phyloP scores from a whole-genome alignment of 2,113 vertebrate genomes.

The Brachyhypopomus occidentalis region DNA sequence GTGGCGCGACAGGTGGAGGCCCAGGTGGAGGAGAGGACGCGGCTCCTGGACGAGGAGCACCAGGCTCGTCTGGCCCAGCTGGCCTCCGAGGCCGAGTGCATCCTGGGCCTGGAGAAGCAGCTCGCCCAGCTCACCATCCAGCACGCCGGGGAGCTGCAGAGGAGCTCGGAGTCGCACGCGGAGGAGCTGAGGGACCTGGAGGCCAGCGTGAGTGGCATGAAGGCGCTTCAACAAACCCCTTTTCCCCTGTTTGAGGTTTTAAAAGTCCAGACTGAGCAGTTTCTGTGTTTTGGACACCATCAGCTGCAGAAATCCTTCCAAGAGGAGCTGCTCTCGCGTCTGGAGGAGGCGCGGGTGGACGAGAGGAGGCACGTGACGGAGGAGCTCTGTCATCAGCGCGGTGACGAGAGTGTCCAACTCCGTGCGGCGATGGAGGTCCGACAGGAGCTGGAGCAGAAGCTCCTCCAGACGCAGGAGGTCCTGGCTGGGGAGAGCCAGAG shows the following conservation, averaged over 20 bases:
- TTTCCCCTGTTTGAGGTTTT: not conserved
- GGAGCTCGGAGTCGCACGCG: conserved; percentile 61
- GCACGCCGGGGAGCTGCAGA: conserved; percentile 65
- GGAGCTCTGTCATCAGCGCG: conserved; percentile 32
- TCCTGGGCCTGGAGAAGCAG: conserved; percentile 73
- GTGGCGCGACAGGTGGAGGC: conserved; percentile 71
- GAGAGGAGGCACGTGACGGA: conserved; percentile 43
- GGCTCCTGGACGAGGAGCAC: conserved; percentile 72
- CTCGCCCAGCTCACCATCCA: conserved; percentile 70
- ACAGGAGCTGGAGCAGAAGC: conserved; percentile 60
- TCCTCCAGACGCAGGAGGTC: conserved; percentile 70
- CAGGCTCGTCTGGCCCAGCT: conserved; percentile 60
- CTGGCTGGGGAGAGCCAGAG: conserved; percentile 75
- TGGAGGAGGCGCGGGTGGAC: conserved; percentile 63
- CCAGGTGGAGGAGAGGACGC: conserved; percentile 69
- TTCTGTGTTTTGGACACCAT: too few species aligned
- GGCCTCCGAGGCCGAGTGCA: conserved; percentile 56
- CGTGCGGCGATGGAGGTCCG: conserved; percentile 61
- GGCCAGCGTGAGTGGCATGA: conserved; percentile 54
- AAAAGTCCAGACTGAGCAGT: too few species aligned
- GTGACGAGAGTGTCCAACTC: conserved; percentile 64
- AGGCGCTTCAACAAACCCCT: not conserved
- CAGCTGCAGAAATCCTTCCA: conserved; percentile 73
- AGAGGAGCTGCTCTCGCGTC: conserved; percentile 62
- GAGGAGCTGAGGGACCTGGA: conserved; percentile 65